Evolutionary conservation across 2,797 vertebrate species (phyloP).

Genomic region (Falco berigora): DNA sequence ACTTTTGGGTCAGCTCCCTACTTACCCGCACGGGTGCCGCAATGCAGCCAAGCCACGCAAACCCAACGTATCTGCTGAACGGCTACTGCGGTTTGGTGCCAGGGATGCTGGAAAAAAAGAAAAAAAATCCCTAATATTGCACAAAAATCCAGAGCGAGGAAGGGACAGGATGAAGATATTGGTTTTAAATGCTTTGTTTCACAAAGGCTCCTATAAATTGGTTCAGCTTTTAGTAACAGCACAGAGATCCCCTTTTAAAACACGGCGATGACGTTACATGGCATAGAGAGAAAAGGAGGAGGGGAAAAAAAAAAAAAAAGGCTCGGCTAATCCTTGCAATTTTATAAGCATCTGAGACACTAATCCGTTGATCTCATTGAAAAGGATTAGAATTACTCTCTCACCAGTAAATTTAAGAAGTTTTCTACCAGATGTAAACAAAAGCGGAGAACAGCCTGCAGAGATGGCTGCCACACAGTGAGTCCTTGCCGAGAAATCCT

Average conservation of each 20-base stretch:
- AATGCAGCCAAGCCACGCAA: constrained; percentile 5
- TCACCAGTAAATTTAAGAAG: constrained; percentile 12
- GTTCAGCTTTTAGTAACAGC: background rate
- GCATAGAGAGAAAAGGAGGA: background rate
- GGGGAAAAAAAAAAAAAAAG: background rate
- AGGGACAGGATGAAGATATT: background rate
- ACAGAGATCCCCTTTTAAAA: background rate
- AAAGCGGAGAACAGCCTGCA: background rate
- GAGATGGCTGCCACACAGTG: background rate
- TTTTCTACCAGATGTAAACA: constrained; percentile 39
- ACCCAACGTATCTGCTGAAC: background rate
- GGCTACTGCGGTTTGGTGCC: background rate
- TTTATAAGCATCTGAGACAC: constrained; percentile 62
- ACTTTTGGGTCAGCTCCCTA: background rate
- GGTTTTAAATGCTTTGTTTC: background rate
- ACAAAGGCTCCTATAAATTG: background rate
- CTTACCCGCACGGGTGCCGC: background rate
- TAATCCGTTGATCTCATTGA: constrained; percentile 66
- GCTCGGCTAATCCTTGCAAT: constrained; percentile 41
- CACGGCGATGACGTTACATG: accelerated
- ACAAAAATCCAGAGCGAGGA: background rate
- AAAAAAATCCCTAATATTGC: background rate
- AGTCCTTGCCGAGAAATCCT: background rate
- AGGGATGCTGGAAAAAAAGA: background rate
- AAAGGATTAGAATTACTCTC: constrained; percentile 53